Evolutionary conservation across 1,140 invertebrate species (phyloP).

Genomic region (Micrasema minimum): DNA sequence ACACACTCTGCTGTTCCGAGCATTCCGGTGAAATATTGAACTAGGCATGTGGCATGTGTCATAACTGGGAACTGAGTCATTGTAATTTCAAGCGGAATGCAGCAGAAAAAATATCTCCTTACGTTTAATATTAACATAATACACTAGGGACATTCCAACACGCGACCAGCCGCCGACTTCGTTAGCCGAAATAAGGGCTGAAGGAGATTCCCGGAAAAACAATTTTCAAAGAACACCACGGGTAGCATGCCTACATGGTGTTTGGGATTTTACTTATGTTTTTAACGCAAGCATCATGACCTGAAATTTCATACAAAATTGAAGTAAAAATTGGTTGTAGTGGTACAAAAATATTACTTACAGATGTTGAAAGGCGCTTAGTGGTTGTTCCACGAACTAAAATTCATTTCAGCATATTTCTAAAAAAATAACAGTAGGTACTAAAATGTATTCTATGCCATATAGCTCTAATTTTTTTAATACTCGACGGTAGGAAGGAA

Average conservation of each 20-base stretch:
- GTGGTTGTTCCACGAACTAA: no score
- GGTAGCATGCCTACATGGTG: slow-evolving; percentile 31
- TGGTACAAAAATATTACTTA: no score
- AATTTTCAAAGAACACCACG: slow-evolving; percentile 17
- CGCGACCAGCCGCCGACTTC: slow-evolving; percentile 37
- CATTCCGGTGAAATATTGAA: slow-evolving; percentile 25
- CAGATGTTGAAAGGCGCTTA: no score
- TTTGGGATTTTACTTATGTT: slow-evolving; percentile 23
- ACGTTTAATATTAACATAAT: slow-evolving; percentile 1
- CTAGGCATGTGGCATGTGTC: slow-evolving; percentile 1
- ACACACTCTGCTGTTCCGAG: not conserved
- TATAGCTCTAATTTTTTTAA: no score
- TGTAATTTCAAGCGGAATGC: slow-evolving; percentile 14
- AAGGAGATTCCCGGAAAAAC: not conserved
- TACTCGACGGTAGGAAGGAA: no score
- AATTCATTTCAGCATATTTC: no score
- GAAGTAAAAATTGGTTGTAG: no score
- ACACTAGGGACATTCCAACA: slow-evolving; percentile 20
- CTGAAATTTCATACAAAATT: no score
- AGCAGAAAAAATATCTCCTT: slow-evolving; percentile 14
- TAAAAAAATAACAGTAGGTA: no score
- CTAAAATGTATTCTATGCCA: no score
- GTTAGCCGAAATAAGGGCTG: slow-evolving; percentile 46
- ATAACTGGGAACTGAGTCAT: slow-evolving; percentile 26
- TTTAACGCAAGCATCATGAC: not conserved